Evolutionary conservation across 2,888 invertebrate genomes (phyloP).

Genomic region (Flexamia atlantica): DNA sequence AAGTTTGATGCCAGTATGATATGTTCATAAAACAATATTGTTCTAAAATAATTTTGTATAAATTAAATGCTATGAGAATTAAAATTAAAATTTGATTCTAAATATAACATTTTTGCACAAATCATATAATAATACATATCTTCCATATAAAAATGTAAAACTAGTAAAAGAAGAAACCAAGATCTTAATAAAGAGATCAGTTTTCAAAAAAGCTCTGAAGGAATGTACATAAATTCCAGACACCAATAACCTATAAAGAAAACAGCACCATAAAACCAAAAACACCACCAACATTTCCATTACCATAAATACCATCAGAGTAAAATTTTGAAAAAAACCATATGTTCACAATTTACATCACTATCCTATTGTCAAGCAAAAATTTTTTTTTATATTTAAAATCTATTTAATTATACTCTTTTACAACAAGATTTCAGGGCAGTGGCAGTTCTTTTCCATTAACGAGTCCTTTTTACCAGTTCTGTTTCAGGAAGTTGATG

Average conservation of each 20-base stretch:
- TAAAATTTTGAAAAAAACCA: not conserved
- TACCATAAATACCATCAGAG: constrained; percentile 5
- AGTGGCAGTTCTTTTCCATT: constrained; percentile 5
- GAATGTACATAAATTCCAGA: constrained; percentile 16
- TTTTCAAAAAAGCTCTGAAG: constrained; percentile 5
- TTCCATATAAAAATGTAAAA: not conserved
- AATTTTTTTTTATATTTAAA: not conserved
- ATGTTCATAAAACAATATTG: too few species aligned
- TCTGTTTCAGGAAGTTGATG: constrained; percentile 92
- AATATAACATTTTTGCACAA: too few species aligned
- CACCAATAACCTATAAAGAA: not conserved
- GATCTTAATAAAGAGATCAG: not conserved
- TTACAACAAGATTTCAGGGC: not conserved
- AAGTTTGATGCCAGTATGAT: too few species aligned
- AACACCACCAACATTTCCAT: not conserved
- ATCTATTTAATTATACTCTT: not conserved
- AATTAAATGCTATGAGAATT: too few species aligned
- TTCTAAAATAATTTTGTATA: too few species aligned
- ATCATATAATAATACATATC: too few species aligned
- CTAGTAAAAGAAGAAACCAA: constrained; percentile 2
- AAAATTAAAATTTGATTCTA: not conserved
- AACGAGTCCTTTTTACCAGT: constrained; percentile 64
- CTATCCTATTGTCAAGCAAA: not conserved
- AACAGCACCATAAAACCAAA: constrained; percentile 23
- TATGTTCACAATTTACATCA: not conserved